These are phyloP conservation scores for Mola mola DNA, from an alignment of 2,113 vertebrate genomes.

Conservation along the genomic window DNA sequence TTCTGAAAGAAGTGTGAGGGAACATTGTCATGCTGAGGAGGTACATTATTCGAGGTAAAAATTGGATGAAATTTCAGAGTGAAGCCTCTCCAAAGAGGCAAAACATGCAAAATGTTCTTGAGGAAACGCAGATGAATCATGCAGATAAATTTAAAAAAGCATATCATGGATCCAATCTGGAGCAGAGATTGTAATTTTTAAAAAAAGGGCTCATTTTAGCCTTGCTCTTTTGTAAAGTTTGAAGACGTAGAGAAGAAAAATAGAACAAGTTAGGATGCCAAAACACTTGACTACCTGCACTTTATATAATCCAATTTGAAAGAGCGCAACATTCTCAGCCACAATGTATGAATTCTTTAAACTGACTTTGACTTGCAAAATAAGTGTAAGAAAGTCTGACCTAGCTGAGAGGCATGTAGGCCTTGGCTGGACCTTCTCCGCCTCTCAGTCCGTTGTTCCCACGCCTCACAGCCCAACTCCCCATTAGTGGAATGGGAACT, in stretches of 20 bases:
- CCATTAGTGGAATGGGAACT: constrained; percentile 54
- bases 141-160: constrained; percentile 24
- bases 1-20: constrained; percentile 15
- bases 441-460: constrained; percentile 57
- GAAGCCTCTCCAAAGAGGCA: background rate
- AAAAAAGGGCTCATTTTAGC: background rate
- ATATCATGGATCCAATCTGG: constrained; percentile 16
- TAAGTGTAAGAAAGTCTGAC: constrained; percentile 45
- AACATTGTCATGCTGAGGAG: constrained; percentile 23
- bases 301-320: no score
- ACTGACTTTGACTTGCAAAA: background rate
- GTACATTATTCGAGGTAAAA: constrained; percentile 40
- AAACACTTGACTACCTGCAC: no score
- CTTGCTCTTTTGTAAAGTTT: background rate
- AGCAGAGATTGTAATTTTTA: background rate
- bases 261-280: no score
- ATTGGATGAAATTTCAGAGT: constrained; percentile 13
- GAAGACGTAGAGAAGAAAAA: background rate
- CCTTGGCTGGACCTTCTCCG: constrained; percentile 76
- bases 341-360: background rate
- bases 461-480: constrained; percentile 44
- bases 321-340: no score
- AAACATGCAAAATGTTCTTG: constrained; percentile 2
- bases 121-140: constrained; percentile 29
- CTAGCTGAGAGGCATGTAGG: constrained; percentile 76